Evolutionary conservation across 2,888 invertebrate species (phyloP), one percentile per base, ranked within the genome.

Genomic region (Ditula angustiorana): DNA sequence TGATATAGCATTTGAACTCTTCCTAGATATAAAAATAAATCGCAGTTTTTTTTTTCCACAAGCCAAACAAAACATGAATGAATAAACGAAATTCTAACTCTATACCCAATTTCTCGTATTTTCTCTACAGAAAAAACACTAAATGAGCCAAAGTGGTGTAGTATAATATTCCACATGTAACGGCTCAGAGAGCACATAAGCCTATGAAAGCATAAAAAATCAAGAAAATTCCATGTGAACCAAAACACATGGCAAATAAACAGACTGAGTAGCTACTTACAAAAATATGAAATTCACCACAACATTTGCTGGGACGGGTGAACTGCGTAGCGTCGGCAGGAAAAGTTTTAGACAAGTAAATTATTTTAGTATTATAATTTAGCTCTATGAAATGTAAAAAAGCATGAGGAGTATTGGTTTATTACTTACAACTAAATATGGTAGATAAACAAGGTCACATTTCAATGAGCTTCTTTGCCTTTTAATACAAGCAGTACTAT

Each of bases 251-350:
- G 92, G 85, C 87, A 88, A 89, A 90, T 92, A 92, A 91, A 90
- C 92, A 92, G 87, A 87, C 90, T 83, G 81, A 86, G 92, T 88
- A 90, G 90, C 91, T 92, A 92, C 92, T 92, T 91, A 91, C 90
- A 91, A 92, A 92, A 92, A 92, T 92, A 92, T 92, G 92, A 92
- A 92, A 92, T 92, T 92, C 92, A 92, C 92, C 92, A 90, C 92
- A 91, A 91, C 92, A 92, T 92, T 92, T 91, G 88, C 90, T 81
- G 89, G 88, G 88, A 88, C 87, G 86, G 77, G 82, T 70, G 81
- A 78, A 76, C 73, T 76, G 70, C 55, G 87, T 85, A 91, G 67
- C 47, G 88, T 73, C 57, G 47, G 81, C 80, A 87, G 74, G 5
- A 16, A 24, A 24, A 23, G 11, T 16, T 1, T 46, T 10, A 8